Evolutionary conservation across 2,113 vertebrate genomes (phyloP).

Genomic region (Rissa tridactyla): DNA sequence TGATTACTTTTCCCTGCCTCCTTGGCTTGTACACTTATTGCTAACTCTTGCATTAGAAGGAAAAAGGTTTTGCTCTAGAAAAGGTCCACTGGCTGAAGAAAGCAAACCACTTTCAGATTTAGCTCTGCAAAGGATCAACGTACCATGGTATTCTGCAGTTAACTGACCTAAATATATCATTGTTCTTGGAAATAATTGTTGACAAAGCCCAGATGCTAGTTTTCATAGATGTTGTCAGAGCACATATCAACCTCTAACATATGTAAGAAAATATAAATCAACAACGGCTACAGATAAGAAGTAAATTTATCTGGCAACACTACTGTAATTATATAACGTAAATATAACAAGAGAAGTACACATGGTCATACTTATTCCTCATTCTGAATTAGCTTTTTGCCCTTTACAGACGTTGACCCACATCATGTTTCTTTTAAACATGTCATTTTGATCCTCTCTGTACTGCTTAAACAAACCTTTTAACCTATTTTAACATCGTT

Average conservation of each 20-base stretch:
- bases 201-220: conserved; percentile 40
- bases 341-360: conserved; percentile 30
- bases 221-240: conserved; percentile 10
- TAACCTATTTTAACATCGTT: conserved; percentile 13
- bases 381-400: conserved; percentile 8
- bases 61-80: neutral
- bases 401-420: neutral
- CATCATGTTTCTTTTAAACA: conserved; percentile 21
- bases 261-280: conserved; percentile 35
- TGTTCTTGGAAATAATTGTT: conserved; percentile 21
- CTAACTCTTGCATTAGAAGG: neutral
- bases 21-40: neutral
- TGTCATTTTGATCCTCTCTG: conserved; percentile 8
- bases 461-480: conserved; percentile 36
- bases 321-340: conserved; percentile 5
- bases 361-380: neutral
- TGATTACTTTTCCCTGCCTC: neutral
- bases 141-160: neutral
- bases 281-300: conserved; percentile 18
- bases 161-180: conserved; percentile 9
- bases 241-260: neutral
- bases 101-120: neutral
- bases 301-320: conserved; percentile 29
- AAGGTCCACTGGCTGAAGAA: neutral
- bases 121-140: conserved; percentile 17